phyloP scores from a whole-genome alignment of 2,113 vertebrate genomes.

The Polyodon spathula region DNA sequence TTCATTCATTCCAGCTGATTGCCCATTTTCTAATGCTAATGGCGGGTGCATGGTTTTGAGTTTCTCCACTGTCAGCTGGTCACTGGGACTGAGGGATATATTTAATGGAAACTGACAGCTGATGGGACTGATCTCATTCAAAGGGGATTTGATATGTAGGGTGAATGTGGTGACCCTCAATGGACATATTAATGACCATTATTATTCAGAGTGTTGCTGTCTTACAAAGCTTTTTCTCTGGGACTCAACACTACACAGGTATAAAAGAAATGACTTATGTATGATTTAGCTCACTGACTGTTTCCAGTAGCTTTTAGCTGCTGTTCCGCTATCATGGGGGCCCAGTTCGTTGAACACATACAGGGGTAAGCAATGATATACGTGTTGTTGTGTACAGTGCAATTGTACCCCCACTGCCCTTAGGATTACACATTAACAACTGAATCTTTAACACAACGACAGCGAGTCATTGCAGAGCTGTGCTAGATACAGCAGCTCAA shows the following conservation, averaged over 20 bases:
- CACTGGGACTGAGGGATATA: conserved; percentile 82
- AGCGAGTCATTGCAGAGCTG: conserved; percentile 27
- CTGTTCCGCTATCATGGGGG: conserved; percentile 27
- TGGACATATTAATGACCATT: conserved; percentile 89
- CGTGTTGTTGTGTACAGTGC: conserved; percentile 51
- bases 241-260: conserved; percentile 58
- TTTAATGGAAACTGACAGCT: conserved; percentile 98
- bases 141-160: conserved; percentile 93
- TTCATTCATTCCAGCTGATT: conserved; percentile 92
- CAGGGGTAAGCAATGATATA: conserved; percentile 48
- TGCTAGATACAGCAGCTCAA: conserved; percentile 21
- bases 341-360: conserved; percentile 30
- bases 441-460: conserved; percentile 17
- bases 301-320: conserved; percentile 67
- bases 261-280: conserved; percentile 90
- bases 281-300: conserved; percentile 72
- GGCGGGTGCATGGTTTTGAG: conserved; percentile 70
- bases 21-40: conserved; percentile 99
- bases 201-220: conserved; percentile 79
- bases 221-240: conserved; percentile 73
- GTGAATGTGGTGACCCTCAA: conserved; percentile 88
- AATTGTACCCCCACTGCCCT: conserved; percentile 35
- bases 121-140: conserved; percentile 96
- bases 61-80: conserved; percentile 92
- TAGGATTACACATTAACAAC: no score